phyloP scores from a whole-genome alignment of 1,140 invertebrate genomes.

The Capitella teleta region DNA sequence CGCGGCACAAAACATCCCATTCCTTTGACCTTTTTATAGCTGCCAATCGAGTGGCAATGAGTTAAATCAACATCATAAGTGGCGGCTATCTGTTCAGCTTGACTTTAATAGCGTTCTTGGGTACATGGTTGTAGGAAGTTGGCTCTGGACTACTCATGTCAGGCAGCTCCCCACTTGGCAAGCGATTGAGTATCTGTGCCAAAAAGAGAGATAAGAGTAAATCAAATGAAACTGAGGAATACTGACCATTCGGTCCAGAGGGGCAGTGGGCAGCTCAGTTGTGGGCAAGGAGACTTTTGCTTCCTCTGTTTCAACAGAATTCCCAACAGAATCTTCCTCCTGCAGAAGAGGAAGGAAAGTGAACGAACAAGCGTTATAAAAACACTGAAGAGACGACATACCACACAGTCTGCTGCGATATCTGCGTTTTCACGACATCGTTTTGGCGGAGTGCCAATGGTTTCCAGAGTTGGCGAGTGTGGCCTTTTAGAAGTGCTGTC shows the following conservation, averaged over 20 bases:
- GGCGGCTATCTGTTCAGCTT: conserved; percentile 18
- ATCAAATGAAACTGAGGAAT: neutral
- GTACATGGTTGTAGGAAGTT: conserved; percentile 13
- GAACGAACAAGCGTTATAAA: neutral
- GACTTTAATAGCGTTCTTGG: conserved; percentile 21
- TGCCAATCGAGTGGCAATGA: too few relatives aligned
- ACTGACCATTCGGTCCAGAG: too few relatives aligned
- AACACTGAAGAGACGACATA: neutral
- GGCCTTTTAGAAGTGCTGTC: too few relatives aligned
- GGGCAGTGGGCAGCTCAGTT: too few relatives aligned
- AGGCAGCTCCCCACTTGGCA: conserved; percentile 29
- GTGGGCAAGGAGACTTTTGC: neutral
- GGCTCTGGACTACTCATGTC: conserved; percentile 31
- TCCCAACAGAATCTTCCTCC: neutral
- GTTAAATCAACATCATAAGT: too few relatives aligned
- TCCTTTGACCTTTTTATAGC: too few relatives aligned
- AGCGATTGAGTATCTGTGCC: conserved; percentile 12
- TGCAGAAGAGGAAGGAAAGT: neutral
- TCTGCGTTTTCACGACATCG: too few relatives aligned
- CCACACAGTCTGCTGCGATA: too few relatives aligned
- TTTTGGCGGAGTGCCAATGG: too few relatives aligned
- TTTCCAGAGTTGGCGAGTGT: too few relatives aligned
- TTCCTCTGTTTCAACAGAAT: neutral
- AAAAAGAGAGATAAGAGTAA: neutral
- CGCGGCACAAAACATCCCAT: too few relatives aligned